Evolutionary conservation across 2,113 vertebrate genomes (phyloP).

Genomic region (Anguilla japonica): DNA sequence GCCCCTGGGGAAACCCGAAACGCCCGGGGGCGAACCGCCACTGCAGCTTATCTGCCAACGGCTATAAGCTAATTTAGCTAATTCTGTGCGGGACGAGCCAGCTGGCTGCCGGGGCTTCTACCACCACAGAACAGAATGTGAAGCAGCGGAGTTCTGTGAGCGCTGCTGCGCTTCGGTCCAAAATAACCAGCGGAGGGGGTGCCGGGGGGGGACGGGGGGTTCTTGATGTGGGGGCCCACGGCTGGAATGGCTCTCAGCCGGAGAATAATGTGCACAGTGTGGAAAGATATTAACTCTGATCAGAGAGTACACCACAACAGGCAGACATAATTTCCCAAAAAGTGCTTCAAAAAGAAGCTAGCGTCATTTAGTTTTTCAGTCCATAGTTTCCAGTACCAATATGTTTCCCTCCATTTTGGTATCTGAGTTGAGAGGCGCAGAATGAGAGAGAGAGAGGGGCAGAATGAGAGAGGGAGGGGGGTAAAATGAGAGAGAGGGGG

Average conservation of each 20-base stretch:
- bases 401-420: not conserved
- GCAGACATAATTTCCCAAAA: too few relatives aligned
- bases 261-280: too few relatives aligned
- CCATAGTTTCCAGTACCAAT: not conserved
- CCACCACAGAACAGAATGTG: not conserved
- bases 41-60: not conserved
- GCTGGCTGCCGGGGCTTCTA: not conserved
- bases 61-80: not conserved
- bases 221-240: too few relatives aligned
- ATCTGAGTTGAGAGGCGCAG: not conserved
- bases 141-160: not conserved
- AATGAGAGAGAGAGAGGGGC: not conserved
- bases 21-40: not conserved
- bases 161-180: not conserved
- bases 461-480: not conserved
- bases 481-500: not conserved
- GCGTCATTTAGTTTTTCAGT: too few relatives aligned
- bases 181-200: not conserved
- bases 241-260: too few relatives aligned
- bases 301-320: too few relatives aligned
- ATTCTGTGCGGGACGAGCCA: not conserved
- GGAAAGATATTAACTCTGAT: too few relatives aligned
- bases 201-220: too few relatives aligned
- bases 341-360: too few relatives aligned
- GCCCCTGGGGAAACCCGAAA: too few relatives aligned